Percentiles rank a stretch among this genome's conserved stretches.
Conservation (phyloP, 2,797 vertebrate genomes). For the Tamandua tetradactyla region DNA sequence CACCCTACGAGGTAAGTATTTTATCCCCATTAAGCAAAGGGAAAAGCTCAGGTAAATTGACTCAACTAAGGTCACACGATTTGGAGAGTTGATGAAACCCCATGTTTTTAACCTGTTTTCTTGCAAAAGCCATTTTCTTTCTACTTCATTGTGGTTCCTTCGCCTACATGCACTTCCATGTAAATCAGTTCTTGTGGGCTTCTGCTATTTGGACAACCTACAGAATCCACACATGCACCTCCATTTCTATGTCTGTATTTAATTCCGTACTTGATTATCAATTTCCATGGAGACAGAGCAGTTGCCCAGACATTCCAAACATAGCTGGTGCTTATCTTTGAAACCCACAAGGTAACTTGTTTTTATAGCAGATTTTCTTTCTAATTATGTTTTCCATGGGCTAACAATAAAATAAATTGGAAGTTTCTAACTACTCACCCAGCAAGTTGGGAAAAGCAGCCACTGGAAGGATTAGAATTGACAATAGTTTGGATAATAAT, state of each 20-base stretch:
- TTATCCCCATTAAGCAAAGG: background rate
- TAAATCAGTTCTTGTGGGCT: background rate
- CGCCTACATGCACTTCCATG: background rate
- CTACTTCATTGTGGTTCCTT: background rate
- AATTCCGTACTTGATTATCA: background rate
- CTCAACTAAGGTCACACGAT: background rate
- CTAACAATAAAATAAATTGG: background rate
- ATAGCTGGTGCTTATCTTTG: background rate
- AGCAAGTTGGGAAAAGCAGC: background rate
- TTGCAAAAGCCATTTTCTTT: background rate
- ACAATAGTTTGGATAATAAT: background rate
- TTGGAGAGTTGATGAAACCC: background rate
- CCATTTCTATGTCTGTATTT: background rate
- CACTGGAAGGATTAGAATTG: background rate
- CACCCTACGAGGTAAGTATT: background rate
- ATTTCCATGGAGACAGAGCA: background rate
- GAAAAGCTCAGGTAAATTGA: background rate
- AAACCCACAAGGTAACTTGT: background rate
- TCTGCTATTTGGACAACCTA: background rate
- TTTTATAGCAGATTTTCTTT: background rate
- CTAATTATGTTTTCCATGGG: background rate
- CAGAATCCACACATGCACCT: background rate
- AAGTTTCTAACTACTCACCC: constrained; percentile 7
- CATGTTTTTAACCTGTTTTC: background rate
- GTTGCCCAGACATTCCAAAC: background rate